phyloP scores from a whole-genome alignment of 2,888 invertebrate species.

The Lutraria lutraria region DNA sequence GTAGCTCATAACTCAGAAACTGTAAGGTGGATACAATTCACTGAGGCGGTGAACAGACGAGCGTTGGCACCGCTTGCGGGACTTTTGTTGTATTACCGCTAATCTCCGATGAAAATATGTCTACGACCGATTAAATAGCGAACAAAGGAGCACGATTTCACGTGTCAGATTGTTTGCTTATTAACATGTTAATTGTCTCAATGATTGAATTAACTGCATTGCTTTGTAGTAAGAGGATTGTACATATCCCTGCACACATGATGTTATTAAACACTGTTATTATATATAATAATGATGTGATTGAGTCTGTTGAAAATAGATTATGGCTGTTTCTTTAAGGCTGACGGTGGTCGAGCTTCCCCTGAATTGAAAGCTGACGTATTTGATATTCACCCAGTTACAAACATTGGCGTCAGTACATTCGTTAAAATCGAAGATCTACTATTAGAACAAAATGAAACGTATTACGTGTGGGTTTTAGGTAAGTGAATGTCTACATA shows the following conservation, averaged over 20 bases:
- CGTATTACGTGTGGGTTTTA: slow-evolving; percentile 46
- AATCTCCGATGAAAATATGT: neutral
- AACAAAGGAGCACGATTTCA: neutral
- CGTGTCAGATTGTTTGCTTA: neutral
- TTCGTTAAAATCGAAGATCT: slow-evolving; percentile 43
- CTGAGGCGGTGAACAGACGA: too few species aligned
- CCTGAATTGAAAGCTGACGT: slow-evolving; percentile 47
- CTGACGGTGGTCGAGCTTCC: slow-evolving; percentile 65
- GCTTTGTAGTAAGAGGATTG: too few species aligned
- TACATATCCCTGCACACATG: too few species aligned
- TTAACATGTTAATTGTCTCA: too few species aligned
- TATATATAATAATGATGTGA: too few species aligned
- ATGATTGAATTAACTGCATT: too few species aligned
- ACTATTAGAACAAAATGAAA: slow-evolving; percentile 24
- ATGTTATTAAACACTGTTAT: too few species aligned
- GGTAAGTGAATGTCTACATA: slow-evolving; percentile 18
- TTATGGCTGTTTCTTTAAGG: slow-evolving; percentile 38
- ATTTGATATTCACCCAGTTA: slow-evolving; percentile 58
- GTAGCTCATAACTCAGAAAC: too few species aligned
- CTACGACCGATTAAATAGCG: neutral
- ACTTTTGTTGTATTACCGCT: neutral
- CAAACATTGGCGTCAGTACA: slow-evolving; percentile 67
- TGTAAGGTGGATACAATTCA: too few species aligned
- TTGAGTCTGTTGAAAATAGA: too few species aligned
- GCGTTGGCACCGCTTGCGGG: too few species aligned